These are phyloP conservation scores for Catocala fraxini DNA, from an alignment of 2,888 invertebrate species.

Conservation along the genomic window DNA sequence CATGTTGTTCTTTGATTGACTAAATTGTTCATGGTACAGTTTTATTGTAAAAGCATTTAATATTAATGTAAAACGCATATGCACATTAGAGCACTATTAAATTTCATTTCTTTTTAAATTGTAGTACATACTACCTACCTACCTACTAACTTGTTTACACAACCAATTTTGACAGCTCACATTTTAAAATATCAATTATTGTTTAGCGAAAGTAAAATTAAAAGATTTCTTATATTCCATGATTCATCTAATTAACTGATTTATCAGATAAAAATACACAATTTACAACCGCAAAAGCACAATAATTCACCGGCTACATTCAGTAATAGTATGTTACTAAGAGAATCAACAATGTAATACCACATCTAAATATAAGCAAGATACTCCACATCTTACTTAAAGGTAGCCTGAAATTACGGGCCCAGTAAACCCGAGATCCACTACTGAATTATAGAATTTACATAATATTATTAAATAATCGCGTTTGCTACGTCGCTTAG, in stretches of 20 bases:
- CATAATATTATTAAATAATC: slow-evolving; percentile 53
- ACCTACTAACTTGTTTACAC: too few relatives aligned
- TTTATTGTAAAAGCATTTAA: slow-evolving; percentile 1
- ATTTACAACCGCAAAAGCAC: too few relatives aligned
- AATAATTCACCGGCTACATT: too few relatives aligned
- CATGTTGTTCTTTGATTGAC: slow-evolving; percentile 25
- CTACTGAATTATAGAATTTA: slow-evolving; percentile 46
- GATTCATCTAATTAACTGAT: too few relatives aligned
- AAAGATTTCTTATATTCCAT: too few relatives aligned
- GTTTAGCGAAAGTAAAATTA: too few relatives aligned
- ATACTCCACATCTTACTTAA: slow-evolving; percentile 32
- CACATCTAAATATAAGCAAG: slow-evolving; percentile 19
- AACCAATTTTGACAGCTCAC: too few relatives aligned
- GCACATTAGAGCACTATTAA: background rate
- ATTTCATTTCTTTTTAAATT: background rate
- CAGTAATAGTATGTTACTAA: background rate
- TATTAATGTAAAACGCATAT: background rate
- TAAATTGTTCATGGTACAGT: slow-evolving; percentile 4
- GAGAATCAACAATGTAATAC: background rate
- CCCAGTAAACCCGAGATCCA: slow-evolving; percentile 22
- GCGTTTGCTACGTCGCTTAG: slow-evolving; percentile 46
- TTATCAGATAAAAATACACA: too few relatives aligned
- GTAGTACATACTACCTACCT: too few relatives aligned
- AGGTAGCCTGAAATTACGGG: slow-evolving; percentile 20
- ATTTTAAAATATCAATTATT: too few relatives aligned